Percentiles rank a stretch among this genome's conserved stretches.
These are phyloP conservation scores for Tenualosa ilisha DNA, from an alignment of 2,797 vertebrate species.

Conservation along the genomic window DNA sequence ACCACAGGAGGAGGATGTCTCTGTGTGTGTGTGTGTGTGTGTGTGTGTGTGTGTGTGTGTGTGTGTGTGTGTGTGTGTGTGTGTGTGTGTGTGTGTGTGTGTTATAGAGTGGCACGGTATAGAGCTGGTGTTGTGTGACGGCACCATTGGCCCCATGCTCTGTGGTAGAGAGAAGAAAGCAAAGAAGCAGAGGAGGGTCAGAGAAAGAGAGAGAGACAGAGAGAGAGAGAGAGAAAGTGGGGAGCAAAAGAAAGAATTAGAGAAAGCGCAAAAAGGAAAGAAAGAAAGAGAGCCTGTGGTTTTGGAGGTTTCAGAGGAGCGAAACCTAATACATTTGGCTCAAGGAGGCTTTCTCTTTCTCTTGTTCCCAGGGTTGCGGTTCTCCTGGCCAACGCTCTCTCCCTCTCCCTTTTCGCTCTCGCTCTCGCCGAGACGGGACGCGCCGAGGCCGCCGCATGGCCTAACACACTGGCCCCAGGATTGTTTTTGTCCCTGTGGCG, in stretches of 20 bases:
- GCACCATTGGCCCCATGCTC: not conserved
- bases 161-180: not conserved
- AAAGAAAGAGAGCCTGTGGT: slow-evolving; percentile 40
- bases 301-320: slow-evolving; percentile 28
- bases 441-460: not conserved
- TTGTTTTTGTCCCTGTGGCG: too few relatives aligned
- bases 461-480: too few relatives aligned
- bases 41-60: not conserved
- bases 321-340: slow-evolving; percentile 6
- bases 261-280: not conserved
- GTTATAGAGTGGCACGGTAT: not conserved
- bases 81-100: not conserved
- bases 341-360: not conserved
- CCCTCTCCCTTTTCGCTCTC: not conserved
- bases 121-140: not conserved
- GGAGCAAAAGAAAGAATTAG: too few relatives aligned
- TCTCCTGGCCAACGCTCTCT: not conserved
- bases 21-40: not conserved
- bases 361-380: slow-evolving; percentile 6
- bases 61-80: not conserved
- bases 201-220: not conserved
- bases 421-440: not conserved
- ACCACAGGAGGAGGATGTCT: too few relatives aligned
- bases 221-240: not conserved
- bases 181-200: not conserved